Conservation (phyloP, 2,797 vertebrate genomes). For the Hippocampus kuda region DNA sequence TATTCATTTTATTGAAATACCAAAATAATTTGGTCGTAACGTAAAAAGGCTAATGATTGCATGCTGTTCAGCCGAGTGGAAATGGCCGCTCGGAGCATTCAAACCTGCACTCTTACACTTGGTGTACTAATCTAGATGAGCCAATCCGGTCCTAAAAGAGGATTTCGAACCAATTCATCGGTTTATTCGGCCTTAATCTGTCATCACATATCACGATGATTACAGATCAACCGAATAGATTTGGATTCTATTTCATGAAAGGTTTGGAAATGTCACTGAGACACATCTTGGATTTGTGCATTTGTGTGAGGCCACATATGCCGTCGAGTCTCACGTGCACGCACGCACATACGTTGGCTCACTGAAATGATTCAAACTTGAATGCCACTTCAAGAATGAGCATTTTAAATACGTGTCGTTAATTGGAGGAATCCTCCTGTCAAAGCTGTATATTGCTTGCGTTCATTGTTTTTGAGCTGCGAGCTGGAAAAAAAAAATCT, state of each 20-base stretch:
- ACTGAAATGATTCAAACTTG: background rate
- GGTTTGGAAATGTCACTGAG: slow-evolving; percentile 13
- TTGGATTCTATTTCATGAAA: slow-evolving; percentile 20
- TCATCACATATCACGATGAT: slow-evolving; percentile 40
- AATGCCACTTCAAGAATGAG: background rate
- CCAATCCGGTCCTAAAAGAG: background rate
- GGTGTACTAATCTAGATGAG: slow-evolving; percentile 7
- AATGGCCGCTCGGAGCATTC: background rate
- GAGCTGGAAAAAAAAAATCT: background rate
- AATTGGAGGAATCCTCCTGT: background rate
- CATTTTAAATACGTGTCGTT: background rate
- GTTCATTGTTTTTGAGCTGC: background rate
- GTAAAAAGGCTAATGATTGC: background rate
- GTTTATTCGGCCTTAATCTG: slow-evolving; percentile 38
- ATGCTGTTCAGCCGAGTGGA: background rate
- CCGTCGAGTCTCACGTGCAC: background rate
- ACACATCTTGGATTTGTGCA: background rate
- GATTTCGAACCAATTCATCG: slow-evolving; percentile 26
- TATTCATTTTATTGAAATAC: background rate
- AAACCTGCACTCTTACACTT: slow-evolving; percentile 8
- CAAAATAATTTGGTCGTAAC: background rate
- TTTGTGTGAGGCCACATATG: background rate
- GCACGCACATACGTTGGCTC: background rate
- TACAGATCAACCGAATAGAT: slow-evolving; percentile 26
- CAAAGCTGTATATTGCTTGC: background rate